Evolutionary conservation across 2,113 vertebrate species (phyloP).

Genomic region (Daphoenositta chrysoptera): DNA sequence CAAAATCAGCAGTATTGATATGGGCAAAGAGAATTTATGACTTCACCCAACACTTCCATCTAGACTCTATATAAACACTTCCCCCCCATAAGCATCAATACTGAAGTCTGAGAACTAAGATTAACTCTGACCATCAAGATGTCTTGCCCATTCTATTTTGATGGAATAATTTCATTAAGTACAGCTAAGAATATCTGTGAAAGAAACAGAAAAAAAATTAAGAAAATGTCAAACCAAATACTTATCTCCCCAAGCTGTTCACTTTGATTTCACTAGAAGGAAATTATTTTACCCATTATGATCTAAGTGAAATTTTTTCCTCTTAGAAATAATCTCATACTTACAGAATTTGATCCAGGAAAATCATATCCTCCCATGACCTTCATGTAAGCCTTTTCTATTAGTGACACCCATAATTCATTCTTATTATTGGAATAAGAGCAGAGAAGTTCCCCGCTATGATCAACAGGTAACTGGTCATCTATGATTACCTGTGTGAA

Average conservation of each 20-base stretch:
- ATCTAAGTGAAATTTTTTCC: neutral
- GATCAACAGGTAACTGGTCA: slow-evolving; percentile 92
- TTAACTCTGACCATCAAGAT: neutral
- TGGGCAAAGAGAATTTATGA: neutral
- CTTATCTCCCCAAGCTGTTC: neutral
- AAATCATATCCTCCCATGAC: slow-evolving; percentile 99
- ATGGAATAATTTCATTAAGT: neutral
- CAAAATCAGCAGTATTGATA: neutral
- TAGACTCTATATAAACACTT: neutral
- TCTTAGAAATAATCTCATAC: slow-evolving; percentile 45
- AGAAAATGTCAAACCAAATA: neutral
- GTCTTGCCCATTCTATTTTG: neutral
- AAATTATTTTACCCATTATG: neutral
- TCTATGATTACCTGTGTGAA: slow-evolving; percentile 92
- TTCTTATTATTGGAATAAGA: slow-evolving; percentile 98
- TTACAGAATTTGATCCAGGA: slow-evolving; percentile 97
- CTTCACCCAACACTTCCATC: neutral
- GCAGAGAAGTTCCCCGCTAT: slow-evolving; percentile 92
- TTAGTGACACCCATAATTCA: slow-evolving; percentile 96
- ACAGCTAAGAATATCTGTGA: neutral
- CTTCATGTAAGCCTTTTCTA: slow-evolving; percentile 99
- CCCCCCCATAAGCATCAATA: neutral
- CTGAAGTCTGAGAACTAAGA: neutral
- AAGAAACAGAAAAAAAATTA: neutral
- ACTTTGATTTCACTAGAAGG: neutral